Evolutionary conservation across 2,888 invertebrate species (phyloP), one percentile per base, ranked within the genome.

Genomic region (Digitonthophagus gazella): DNA sequence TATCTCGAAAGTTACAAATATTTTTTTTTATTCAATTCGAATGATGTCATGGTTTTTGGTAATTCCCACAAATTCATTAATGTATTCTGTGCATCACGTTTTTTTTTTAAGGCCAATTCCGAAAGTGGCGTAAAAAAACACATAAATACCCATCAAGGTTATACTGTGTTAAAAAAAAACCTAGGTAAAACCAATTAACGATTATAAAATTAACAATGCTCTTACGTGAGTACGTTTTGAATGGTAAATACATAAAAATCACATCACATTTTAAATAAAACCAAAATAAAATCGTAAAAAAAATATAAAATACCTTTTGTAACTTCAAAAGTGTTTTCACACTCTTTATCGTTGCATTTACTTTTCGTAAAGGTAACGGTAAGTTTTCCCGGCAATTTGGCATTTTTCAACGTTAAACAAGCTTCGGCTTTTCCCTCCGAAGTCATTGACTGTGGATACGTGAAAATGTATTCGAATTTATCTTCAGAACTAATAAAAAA

Each of bases 331-430:
- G n/a, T 20, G 6, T 61, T 61, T 19, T 65, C 28, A 11, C 58
- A 68, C 1, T 64, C 22, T 2, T 44, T 54, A 14, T n/a, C 64
- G 6, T 58, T 15, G 11, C 65, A 65, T 18, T 56, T 28, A 3
- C 2, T 14, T 28, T 65, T 65, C 19, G 57, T 55, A 28, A 65
- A 61, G 6, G 58, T 19, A 58, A 65, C 20, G 22, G 15, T 58
- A 3, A 68, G 58, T 16, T 44, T 44, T 11, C 20, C 68, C 5
- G 68, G 68, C 8, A 68, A 65, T 15, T 54, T 15, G 6, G 61
- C 15, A 5, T 65, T 54, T 0, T 68, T 58, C 14, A 68, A 44
- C 2, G 58, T 65, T 11, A 68, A 58, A 58, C 68, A 68, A 54
- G 57, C 68, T n/a, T 22, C 61, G 1, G 55, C 65, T 19, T 18